A percentile compares a stretch with the other conserved stretches of the same genome.
phyloP scores from a whole-genome alignment of 2,888 invertebrate genomes.

The Toxonevra muliebris region DNA sequence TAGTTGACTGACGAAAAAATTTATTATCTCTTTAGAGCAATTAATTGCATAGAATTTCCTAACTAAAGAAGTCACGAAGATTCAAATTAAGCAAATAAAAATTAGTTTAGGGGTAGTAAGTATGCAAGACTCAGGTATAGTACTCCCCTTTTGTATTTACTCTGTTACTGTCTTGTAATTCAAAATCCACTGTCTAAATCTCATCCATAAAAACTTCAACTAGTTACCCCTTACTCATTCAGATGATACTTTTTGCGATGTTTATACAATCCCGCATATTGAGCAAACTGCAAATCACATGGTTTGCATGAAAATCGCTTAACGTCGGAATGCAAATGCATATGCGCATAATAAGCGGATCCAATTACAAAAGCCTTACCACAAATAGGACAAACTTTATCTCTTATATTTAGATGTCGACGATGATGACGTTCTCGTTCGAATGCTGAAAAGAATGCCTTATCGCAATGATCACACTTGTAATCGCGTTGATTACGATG shows the following conservation, averaged over 20 bases:
- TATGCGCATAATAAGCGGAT: constrained; percentile 58
- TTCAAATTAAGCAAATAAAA: too few species aligned
- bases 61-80: too few species aligned
- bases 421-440: constrained; percentile 56
- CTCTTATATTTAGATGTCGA: constrained; percentile 57
- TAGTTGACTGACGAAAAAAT: too few species aligned
- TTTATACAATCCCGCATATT: constrained; percentile 59
- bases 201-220: background rate
- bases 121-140: too few species aligned
- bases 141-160: too few species aligned
- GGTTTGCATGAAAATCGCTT: constrained; percentile 54
- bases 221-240: constrained; percentile 1
- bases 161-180: too few species aligned
- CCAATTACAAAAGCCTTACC: constrained; percentile 55
- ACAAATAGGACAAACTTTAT: constrained; percentile 57
- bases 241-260: constrained; percentile 49
- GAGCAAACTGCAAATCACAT: constrained; percentile 54
- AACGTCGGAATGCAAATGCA: constrained; percentile 55
- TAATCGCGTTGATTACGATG: constrained; percentile 53
- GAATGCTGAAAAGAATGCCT: constrained; percentile 56
- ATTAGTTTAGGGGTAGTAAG: too few species aligned
- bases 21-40: too few species aligned
- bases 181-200: background rate
- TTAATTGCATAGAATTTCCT: too few species aligned
- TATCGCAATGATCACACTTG: constrained; percentile 53